A percentile compares a stretch with the other conserved stretches of the same genome.
Evolutionary conservation across 2,797 vertebrate species (phyloP).

Genomic region (Zalophus californianus): DNA sequence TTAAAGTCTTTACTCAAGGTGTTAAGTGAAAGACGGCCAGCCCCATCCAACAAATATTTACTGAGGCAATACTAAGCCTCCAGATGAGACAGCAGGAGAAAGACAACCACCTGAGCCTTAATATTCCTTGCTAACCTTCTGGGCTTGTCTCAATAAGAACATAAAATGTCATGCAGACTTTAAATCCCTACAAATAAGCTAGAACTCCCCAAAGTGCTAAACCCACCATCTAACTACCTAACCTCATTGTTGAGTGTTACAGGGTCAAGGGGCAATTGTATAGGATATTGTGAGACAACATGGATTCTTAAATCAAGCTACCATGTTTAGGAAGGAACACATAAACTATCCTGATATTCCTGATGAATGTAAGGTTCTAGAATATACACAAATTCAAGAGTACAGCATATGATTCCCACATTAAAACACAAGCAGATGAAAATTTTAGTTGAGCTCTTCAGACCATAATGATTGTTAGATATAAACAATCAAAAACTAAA

Average conservation of each 20-base stretch:
- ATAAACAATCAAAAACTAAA: not conserved
- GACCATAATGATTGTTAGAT: not conserved
- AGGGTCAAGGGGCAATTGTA: not conserved
- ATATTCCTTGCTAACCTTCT: not conserved
- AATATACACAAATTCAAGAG: not conserved
- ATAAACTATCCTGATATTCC: not conserved
- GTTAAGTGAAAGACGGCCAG: not conserved
- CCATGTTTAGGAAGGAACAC: not conserved
- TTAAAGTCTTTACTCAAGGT: not conserved
- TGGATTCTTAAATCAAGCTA: not conserved
- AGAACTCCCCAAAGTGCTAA: not conserved
- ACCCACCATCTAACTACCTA: not conserved
- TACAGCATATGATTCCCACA: not conserved
- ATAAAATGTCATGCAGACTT: not conserved
- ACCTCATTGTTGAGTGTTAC: not conserved
- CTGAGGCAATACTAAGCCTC: not conserved
- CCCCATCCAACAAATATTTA: not conserved
- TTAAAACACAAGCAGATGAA: not conserved
- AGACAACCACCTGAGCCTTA: not conserved
- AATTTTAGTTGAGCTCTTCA: constrained; percentile 8
- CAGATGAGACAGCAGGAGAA: not conserved
- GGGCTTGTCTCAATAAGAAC: not conserved
- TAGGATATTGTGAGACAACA: not conserved
- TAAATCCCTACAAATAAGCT: not conserved
- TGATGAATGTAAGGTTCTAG: not conserved